Evolutionary conservation across 2,888 invertebrate species (phyloP), one percentile per base, ranked within the genome.

Genomic region (Palloptera scutellata): DNA sequence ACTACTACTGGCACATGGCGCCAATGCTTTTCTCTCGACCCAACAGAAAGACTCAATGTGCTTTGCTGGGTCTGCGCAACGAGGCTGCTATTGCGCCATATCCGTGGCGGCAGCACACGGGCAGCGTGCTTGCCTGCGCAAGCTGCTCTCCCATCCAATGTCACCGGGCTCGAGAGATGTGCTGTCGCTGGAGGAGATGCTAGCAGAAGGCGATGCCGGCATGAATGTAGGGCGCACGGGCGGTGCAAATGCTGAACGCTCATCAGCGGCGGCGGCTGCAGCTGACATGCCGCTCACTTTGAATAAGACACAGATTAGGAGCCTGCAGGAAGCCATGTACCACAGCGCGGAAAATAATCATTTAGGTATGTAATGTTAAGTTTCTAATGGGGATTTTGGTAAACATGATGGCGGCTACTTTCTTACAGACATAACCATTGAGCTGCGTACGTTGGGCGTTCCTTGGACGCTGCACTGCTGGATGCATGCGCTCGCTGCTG

Each of bases 401-500:
- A 19, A 19, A 59, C n/a, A 1, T 43, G 41, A 13, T 1, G 3
- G 30, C 9, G 30, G 17, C 30, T 45, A 40, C 4, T 5, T 20
- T 8, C 53, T 1, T 4, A 63, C 15, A 91, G 96, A 96, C 80
- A 93, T 96, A 73, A 95, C 96, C 0, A 88, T 96, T 77, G 96
- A 96, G 81, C 87, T 97, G 43, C 89, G 95, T 67, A 91, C 93
- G 51, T 85, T 95, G 61, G 94, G 95, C 41, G 92, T 96, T 12
- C 92, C 94, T 3, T 97, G 96, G 96, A 95, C 95, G 0, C 84
- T 96, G 30, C 95, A 96, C 82, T 95, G 95, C 75, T 97, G 96
- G 96, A 94, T 94, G 88, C 90, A 94, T 79, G 94, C 95, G 0
- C 85, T 96, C 43, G 92, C 93, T 0, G 94, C 94, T 0, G 95